These are phyloP conservation scores for Diarsia rubi DNA, from an alignment of 2,888 invertebrate species.

Conservation along the genomic window DNA sequence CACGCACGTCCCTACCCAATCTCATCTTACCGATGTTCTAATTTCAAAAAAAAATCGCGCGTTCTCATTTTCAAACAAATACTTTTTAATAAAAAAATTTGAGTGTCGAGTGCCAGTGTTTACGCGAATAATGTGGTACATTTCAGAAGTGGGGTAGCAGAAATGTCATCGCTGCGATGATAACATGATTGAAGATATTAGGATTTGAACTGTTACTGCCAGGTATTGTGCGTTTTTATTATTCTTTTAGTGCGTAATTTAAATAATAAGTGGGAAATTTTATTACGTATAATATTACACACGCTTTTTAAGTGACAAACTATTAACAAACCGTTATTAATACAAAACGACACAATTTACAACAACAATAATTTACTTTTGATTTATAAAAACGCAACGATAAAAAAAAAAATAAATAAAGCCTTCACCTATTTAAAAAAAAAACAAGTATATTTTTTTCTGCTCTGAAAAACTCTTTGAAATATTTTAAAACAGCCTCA, in stretches of 20 bases:
- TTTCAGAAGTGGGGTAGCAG: constrained; percentile 81
- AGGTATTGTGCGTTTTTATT: constrained; percentile 70
- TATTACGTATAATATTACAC: too few species aligned
- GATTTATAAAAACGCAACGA: neutral
- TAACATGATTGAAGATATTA: constrained; percentile 77
- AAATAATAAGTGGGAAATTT: neutral
- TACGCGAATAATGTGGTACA: constrained; percentile 79
- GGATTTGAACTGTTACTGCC: constrained; percentile 74
- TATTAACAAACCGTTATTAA: neutral
- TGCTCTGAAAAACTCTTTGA: neutral
- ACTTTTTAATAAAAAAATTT: constrained; percentile 60
- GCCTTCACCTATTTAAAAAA: neutral
- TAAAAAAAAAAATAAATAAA: neutral
- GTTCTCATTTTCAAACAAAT: constrained; percentile 54
- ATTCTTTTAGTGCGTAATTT: constrained; percentile 16
- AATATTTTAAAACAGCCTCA: constrained; percentile 1
- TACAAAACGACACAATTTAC: constrained; percentile 3
- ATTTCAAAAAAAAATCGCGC: constrained; percentile 68
- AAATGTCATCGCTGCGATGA: constrained; percentile 74
- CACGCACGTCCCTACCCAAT: constrained; percentile 74
- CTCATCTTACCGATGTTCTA: constrained; percentile 71
- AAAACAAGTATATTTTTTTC: constrained; percentile 4
- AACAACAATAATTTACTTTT: neutral
- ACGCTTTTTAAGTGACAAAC: neutral
- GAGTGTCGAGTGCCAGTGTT: constrained; percentile 73